A percentile compares a stretch with the other conserved stretches of the same genome.
These are phyloP conservation scores for Epirrhoe tristata DNA, from an alignment of 2,888 invertebrate genomes.

Conservation along the genomic window DNA sequence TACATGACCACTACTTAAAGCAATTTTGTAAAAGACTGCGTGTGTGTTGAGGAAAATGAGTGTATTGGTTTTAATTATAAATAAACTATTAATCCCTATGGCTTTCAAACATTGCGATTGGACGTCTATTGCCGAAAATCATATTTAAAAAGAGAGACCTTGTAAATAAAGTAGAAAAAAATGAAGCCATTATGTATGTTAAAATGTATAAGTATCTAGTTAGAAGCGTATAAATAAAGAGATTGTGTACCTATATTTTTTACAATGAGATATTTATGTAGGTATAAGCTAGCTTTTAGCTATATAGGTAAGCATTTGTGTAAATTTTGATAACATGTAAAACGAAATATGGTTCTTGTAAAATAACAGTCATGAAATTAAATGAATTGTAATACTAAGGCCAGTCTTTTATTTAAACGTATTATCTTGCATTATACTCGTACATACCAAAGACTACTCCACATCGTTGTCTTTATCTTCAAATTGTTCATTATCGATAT, in stretches of 20 bases:
- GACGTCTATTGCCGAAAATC: constrained; percentile 12
- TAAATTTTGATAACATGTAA: constrained; percentile 79
- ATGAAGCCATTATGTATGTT: constrained; percentile 47
- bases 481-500: constrained; percentile 48
- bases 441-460: constrained; percentile 19
- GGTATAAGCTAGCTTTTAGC: constrained; percentile 65
- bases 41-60: constrained; percentile 55
- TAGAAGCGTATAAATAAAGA: constrained; percentile 61
- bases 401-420: constrained; percentile 73
- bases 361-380: constrained; percentile 77
- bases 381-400: constrained; percentile 70
- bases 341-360: constrained; percentile 62
- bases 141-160: constrained; percentile 3
- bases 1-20: constrained; percentile 59
- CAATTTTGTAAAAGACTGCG: constrained; percentile 75
- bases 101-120: constrained; percentile 6
- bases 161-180: constrained; percentile 16
- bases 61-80: constrained; percentile 41
- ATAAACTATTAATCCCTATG: neutral
- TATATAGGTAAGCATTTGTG: constrained; percentile 69
- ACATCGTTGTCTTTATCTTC: constrained; percentile 36
- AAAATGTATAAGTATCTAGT: constrained; percentile 26
- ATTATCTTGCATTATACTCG: constrained; percentile 18
- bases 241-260: constrained; percentile 77
- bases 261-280: constrained; percentile 74